phyloP scores from a whole-genome alignment of 2,113 vertebrate species.

The Orycteropus afer region DNA sequence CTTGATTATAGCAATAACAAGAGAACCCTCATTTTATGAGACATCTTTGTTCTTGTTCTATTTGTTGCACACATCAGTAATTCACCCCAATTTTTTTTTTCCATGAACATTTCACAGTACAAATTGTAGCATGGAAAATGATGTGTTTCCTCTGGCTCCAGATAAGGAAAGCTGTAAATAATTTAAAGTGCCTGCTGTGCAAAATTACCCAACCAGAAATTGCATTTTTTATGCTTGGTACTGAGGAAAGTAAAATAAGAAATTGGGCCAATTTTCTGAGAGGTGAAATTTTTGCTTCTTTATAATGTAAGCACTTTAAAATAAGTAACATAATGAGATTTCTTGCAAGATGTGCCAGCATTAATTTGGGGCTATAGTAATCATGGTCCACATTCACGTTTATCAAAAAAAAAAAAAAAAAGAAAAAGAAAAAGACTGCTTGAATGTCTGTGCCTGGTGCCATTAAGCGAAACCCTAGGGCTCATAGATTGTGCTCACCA shows the following conservation, averaged over 20 bases:
- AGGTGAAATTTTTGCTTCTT: conserved; percentile 64
- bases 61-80: background rate
- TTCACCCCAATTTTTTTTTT: background rate
- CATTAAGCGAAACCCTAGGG: background rate
- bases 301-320: conserved; percentile 51
- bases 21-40: background rate
- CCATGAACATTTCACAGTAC: conserved; percentile 28
- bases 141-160: conserved; percentile 27
- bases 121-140: conserved; percentile 33
- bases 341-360: background rate
- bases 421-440: background rate
- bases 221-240: conserved; percentile 49
- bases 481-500: background rate
- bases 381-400: conserved; percentile 11
- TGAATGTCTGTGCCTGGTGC: background rate
- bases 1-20: too few species aligned
- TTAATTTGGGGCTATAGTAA: background rate
- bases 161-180: conserved; percentile 71
- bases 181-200: conserved; percentile 59
- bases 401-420: background rate
- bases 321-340: conserved; percentile 7
- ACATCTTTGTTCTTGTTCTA: conserved; percentile 3
- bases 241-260: conserved; percentile 59
- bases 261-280: conserved; percentile 70
- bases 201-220: conserved; percentile 72